Evolutionary conservation across 1,140 invertebrate species (phyloP), one percentile per base, ranked within the genome.

Genomic region (Procambarus clarkii): DNA sequence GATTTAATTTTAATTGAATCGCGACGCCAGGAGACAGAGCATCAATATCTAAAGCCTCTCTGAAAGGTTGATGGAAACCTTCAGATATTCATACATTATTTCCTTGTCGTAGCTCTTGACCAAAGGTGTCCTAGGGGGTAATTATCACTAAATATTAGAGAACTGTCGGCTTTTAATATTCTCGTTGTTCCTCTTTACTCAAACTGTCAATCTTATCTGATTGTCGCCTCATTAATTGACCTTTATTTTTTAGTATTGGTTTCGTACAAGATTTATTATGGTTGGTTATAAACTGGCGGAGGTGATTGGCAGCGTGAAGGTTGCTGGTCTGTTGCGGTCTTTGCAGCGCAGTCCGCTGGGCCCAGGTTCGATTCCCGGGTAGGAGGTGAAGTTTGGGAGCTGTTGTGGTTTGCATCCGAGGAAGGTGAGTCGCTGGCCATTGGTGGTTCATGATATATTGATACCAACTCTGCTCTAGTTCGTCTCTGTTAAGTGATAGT

Each of bases 81-180:
- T 87, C 18, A 87, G 78, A 87, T 77, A 87, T 87, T 74, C 85
- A 87, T n/a, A 78, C 78, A 87, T 87, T 78, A 78, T 48, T 74
- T 87, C 34, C 34, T 21, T 34, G 21, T 15, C 21, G n/a, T 8
- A 54, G 34, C 48, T 34, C 46, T 48, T n/a, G 86, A 34, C 8
- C 21, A 34, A 48, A 60, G n/a, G 1, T 9, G 76, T 44, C 34
- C 9, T 81, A 34, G 34, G 46, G 21, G 46, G 3, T 46, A 50
- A 58, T 81, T 81, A 24, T 54, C 50, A 11, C n/a, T 81, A 24
- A 50, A 50, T 58, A 58, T 81, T 58, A 34, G 54, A 48, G 24
- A 24, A 58, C 64, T 18, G 18, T 69, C 21, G 2, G 15, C 21
- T 54, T 82, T 54, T 54, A 58, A n/a, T 82, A 58, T 18, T 60